Conservation (phyloP, 1,140 invertebrate species). For the Drosophila sechellia region DNA sequence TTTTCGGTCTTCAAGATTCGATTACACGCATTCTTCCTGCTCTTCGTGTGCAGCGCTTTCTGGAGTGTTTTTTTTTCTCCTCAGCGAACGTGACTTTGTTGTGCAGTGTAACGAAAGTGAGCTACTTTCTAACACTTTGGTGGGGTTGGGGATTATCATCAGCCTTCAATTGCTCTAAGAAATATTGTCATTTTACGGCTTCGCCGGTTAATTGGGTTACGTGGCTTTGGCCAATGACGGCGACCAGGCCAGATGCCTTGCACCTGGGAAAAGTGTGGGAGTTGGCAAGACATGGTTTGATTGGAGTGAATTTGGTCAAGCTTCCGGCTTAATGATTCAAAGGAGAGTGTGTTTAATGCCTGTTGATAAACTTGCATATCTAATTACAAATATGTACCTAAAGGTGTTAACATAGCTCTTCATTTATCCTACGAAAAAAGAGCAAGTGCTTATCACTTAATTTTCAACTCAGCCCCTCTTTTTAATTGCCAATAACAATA, state of each 20-base stretch:
- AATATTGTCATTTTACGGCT: slow-evolving; percentile 63
- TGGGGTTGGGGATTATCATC: neutral
- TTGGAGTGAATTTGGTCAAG: slow-evolving; percentile 7
- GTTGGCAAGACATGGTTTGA: slow-evolving; percentile 21
- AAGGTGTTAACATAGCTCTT: no score
- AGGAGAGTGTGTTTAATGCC: neutral
- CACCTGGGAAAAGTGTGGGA: slow-evolving; percentile 20
- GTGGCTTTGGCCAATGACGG: slow-evolving; percentile 7
- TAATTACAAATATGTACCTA: no score
- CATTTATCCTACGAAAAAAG: no score
- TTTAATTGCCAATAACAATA: neutral
- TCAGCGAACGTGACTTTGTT: slow-evolving; percentile 64
- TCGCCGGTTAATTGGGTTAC: slow-evolving; percentile 48
- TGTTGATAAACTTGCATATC: neutral
- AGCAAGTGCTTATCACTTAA: neutral
- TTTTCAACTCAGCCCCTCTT: neutral
- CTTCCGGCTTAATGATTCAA: neutral
- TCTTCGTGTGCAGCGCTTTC: slow-evolving; percentile 24
- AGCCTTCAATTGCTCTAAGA: slow-evolving; percentile 39
- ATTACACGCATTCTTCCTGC: slow-evolving; percentile 72
- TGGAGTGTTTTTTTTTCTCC: slow-evolving; percentile 16
- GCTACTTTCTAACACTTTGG: slow-evolving; percentile 70
- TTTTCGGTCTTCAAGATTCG: slow-evolving; percentile 79
- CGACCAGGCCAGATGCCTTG: slow-evolving; percentile 17
- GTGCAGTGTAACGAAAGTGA: slow-evolving; percentile 71